Evolutionary conservation across 2,797 vertebrate species (phyloP).

Genomic region (Dermochelys coriacea): DNA sequence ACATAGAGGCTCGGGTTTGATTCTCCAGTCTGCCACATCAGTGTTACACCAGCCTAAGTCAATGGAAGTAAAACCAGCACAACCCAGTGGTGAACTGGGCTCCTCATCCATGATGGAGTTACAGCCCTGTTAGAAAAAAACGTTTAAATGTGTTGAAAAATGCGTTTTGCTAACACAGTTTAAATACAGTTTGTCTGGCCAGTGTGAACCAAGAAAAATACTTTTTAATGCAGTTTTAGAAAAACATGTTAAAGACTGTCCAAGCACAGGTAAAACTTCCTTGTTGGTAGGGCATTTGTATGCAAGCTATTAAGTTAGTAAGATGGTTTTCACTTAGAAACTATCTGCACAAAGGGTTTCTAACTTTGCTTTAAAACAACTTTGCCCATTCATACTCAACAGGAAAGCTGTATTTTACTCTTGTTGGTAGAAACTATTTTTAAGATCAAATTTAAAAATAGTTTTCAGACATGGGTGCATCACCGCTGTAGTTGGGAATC

Average conservation of each 20-base stretch:
- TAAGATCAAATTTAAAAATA: background rate
- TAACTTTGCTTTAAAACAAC: conserved; percentile 37
- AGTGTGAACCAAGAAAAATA: background rate
- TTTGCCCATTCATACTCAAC: conserved; percentile 8
- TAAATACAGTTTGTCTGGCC: no score
- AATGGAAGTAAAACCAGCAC: no score
- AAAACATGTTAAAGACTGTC: background rate
- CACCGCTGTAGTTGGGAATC: background rate
- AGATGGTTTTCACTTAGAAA: conserved; percentile 52
- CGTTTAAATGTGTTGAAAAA: background rate
- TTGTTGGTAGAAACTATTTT: conserved; percentile 44
- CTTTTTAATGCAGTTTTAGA: background rate
- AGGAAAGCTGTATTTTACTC: background rate
- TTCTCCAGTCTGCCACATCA: no score
- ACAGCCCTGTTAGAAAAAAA: background rate
- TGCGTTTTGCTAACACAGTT: no score
- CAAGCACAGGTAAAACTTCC: background rate
- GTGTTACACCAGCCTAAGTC: background rate
- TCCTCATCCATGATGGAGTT: background rate
- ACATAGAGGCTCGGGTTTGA: no score
- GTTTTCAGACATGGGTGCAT: background rate
- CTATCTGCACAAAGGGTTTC: conserved; percentile 34
- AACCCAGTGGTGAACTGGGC: background rate
- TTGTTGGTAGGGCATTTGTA: conserved; percentile 20
- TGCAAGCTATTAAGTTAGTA: conserved; percentile 8